These are phyloP conservation scores for Aphyosemion australe DNA, from an alignment of 2,113 vertebrate genomes.

Conservation along the genomic window DNA sequence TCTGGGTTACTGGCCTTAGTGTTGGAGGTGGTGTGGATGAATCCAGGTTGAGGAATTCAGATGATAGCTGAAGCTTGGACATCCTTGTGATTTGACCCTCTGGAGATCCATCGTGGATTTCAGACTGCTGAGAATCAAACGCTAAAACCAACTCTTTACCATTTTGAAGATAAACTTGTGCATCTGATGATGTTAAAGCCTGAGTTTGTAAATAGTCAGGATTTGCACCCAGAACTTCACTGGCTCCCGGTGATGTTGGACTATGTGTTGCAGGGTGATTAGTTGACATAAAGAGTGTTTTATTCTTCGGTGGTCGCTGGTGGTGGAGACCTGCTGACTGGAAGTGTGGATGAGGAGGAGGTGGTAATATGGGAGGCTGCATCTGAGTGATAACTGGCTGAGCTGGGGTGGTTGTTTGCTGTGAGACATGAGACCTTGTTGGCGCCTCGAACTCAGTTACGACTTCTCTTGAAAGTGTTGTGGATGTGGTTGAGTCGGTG, in stretches of 20 bases:
- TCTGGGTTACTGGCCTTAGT: neutral
- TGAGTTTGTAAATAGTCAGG: slow-evolving; percentile 2
- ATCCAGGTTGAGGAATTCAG: slow-evolving; percentile 8
- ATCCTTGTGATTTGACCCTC: slow-evolving; percentile 4
- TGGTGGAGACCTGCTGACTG: slow-evolving; percentile 11
- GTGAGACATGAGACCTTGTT: slow-evolving; percentile 7
- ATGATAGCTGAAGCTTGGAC: neutral
- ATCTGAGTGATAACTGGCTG: slow-evolving; percentile 47
- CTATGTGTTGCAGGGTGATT: slow-evolving; percentile 4
- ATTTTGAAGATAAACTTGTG: slow-evolving; percentile 10
- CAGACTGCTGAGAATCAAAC: neutral
- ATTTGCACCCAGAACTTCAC: neutral
- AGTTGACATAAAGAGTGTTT: slow-evolving; percentile 10
- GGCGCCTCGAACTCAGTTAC: slow-evolving; percentile 11
- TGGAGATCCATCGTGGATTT: neutral
- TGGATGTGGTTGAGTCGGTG: neutral
- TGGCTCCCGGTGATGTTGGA: neutral
- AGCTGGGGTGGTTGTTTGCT: slow-evolving; percentile 25
- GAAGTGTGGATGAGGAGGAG: slow-evolving; percentile 44
- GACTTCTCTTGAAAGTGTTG: slow-evolving; percentile 15
- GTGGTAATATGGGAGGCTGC: slow-evolving; percentile 48
- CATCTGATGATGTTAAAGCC: neutral
- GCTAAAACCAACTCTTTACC: neutral
- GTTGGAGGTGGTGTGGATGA: slow-evolving; percentile 1
- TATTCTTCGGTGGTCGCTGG: neutral